Evolutionary conservation across 2,888 invertebrate species (phyloP).

Genomic region (Andrena minutula): DNA sequence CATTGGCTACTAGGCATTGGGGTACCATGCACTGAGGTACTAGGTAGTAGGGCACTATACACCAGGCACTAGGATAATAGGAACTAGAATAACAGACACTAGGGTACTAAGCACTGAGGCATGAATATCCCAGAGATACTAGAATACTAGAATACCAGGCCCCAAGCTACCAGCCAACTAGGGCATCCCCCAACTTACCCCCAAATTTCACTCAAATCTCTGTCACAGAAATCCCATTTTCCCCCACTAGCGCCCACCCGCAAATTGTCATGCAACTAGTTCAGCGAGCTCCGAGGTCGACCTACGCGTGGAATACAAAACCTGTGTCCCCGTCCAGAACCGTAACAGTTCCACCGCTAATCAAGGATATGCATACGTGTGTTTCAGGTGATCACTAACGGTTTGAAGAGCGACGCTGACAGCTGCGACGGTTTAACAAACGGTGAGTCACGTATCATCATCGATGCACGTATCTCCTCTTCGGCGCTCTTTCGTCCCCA

Average conservation of each 20-base stretch:
- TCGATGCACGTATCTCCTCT: constrained; percentile 24
- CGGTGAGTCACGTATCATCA: constrained; percentile 77
- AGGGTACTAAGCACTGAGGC: too few species aligned
- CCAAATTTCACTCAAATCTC: too few species aligned
- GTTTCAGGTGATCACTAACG: constrained; percentile 82
- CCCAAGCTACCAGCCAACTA: too few species aligned
- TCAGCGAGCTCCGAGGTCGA: constrained; percentile 8
- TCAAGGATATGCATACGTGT: constrained; percentile 38
- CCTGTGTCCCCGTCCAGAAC: constrained; percentile 12
- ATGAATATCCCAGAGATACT: too few species aligned
- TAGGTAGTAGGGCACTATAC: too few species aligned
- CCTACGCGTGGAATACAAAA: constrained; percentile 35
- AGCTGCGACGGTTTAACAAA: constrained; percentile 79
- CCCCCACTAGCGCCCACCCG: constrained; percentile 8
- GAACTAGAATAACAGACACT: too few species aligned
- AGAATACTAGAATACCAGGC: too few species aligned
- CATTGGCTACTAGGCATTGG: too few species aligned
- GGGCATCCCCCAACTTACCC: too few species aligned
- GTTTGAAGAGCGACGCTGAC: constrained; percentile 76
- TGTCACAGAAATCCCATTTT: constrained; percentile 18
- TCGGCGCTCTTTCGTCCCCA: neutral
- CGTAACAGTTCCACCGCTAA: constrained; percentile 51
- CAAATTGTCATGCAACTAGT: constrained; percentile 28
- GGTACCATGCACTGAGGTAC: too few species aligned
- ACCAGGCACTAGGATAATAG: too few species aligned